Evolutionary conservation across 2,797 vertebrate species (phyloP).

Genomic region (Emys orbicularis): DNA sequence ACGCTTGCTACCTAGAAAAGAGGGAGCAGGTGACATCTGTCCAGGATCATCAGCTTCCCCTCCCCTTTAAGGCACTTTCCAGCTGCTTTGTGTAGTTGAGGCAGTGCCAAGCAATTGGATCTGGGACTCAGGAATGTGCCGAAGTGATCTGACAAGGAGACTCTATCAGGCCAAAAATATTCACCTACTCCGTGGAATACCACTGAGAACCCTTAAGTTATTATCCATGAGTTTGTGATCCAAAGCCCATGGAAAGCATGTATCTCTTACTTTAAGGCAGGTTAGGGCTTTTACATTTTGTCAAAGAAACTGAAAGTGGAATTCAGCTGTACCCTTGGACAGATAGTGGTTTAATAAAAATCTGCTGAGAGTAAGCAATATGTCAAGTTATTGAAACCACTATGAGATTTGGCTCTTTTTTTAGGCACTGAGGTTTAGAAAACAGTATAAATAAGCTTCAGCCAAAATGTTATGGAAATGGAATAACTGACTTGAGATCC

Average conservation of each 20-base stretch:
- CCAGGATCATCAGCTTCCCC: rapidly evolving
- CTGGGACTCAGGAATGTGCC: rapidly evolving
- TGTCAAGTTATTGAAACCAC: not conserved
- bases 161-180: not conserved
- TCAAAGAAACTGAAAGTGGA: not conserved
- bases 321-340: slow-evolving; percentile 1
- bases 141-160: not conserved
- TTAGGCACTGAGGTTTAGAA: not conserved
- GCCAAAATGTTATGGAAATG: not conserved
- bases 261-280: not conserved
- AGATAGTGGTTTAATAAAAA: not conserved
- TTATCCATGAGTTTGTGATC: not conserved
- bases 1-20: not conserved
- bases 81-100: not conserved
- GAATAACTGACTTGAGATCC: not conserved
- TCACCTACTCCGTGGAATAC: not conserved
- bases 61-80: rapidly evolving
- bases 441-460: not conserved
- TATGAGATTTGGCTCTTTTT: not conserved
- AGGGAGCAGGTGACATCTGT: not conserved
- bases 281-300: slow-evolving; percentile 1
- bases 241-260: not conserved
- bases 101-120: rapidly evolving
- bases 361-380: not conserved
- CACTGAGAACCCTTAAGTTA: not conserved